phyloP scores from a whole-genome alignment of 2,797 vertebrate species.

The Masticophis lateralis region DNA sequence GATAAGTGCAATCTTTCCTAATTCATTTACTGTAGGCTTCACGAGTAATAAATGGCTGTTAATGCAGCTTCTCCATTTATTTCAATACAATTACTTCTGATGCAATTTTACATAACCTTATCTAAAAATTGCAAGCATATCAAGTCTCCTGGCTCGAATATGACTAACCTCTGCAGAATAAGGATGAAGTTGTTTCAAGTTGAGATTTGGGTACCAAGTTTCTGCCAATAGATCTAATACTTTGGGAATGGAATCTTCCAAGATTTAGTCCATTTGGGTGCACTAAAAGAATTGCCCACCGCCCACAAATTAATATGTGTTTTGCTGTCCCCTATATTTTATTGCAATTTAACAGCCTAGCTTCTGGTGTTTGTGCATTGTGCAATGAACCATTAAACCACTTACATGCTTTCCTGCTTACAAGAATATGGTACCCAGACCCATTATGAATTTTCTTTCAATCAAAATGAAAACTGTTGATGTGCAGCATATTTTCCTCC shows the following conservation, averaged over 20 bases:
- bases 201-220: neutral
- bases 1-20: constrained; percentile 35
- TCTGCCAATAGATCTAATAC: neutral
- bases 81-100: constrained; percentile 52
- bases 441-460: neutral
- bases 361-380: no score
- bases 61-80: constrained; percentile 56
- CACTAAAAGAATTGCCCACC: neutral
- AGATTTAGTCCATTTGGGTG: neutral
- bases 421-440: neutral
- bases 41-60: constrained; percentile 48
- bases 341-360: neutral
- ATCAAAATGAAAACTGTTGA: neutral
- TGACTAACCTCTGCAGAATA: neutral
- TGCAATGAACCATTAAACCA: neutral
- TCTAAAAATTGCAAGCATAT: constrained; percentile 41
- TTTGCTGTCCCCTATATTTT: neutral
- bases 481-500: neutral
- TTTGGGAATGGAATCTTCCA: neutral
- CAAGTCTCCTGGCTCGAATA: constrained; percentile 29
- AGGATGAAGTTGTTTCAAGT: neutral
- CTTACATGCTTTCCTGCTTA: neutral
- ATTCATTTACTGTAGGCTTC: constrained; percentile 60
- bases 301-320: neutral
- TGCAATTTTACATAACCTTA: constrained; percentile 49